Conservation (phyloP, 2,113 vertebrate species). For the Mustelus asterias region DNA sequence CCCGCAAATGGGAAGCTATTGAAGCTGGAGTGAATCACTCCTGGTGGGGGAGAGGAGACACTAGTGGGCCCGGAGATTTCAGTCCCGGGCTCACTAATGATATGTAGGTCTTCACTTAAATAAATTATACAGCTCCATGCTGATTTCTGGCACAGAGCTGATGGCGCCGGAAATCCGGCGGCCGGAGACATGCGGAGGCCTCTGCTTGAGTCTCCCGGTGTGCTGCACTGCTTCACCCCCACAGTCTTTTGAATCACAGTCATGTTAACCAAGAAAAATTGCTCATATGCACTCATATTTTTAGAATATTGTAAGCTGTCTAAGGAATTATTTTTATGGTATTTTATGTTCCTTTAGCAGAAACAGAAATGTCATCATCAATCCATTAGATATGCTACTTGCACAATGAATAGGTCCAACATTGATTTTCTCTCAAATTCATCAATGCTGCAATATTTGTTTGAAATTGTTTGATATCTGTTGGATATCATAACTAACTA, state of each 20-base stretch:
- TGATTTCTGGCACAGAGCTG: no score
- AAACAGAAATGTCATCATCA: not conserved
- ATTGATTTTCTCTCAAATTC: not conserved
- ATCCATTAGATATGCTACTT: not conserved
- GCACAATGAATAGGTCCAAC: not conserved
- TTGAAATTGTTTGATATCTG: not conserved
- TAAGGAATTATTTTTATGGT: not conserved
- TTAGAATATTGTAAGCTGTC: not conserved
- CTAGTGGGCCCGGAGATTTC: no score
- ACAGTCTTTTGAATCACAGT: not conserved
- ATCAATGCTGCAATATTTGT: not conserved
- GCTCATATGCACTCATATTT: not conserved
- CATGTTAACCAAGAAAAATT: not conserved
- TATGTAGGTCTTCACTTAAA: no score
- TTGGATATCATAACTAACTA: not conserved
- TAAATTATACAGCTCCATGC: no score
- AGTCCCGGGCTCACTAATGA: no score
- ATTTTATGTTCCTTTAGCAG: not conserved
- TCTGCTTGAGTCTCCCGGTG: no score
- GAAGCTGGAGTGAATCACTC: no score
- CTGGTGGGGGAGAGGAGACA: no score
- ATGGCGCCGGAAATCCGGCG: no score
- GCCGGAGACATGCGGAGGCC: no score
- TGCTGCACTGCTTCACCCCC: no score
- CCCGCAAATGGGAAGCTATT: no score